Conservation (phyloP, 2,113 vertebrate genomes). For the Gymnorhina tibicen region DNA sequence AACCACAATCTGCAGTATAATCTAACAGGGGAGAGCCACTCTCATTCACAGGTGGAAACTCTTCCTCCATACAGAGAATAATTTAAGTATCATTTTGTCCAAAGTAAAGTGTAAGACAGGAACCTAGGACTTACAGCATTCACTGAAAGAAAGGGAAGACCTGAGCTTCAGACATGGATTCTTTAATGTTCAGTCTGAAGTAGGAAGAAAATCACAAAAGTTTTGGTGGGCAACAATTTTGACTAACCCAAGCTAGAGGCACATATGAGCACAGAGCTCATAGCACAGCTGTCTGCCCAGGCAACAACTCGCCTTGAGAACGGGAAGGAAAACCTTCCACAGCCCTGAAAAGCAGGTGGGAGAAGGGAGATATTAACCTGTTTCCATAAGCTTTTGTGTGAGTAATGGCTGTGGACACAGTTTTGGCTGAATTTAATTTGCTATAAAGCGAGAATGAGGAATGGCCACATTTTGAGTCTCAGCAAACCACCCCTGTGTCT, state of each 20-base stretch:
- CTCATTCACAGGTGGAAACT: neutral
- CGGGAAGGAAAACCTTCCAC: neutral
- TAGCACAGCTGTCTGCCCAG: neutral
- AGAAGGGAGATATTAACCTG: neutral
- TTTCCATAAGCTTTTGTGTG: neutral
- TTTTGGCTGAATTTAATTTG: neutral
- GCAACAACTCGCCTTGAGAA: fast-evolving
- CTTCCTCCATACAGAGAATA: neutral
- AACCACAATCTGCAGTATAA: neutral
- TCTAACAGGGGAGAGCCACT: neutral
- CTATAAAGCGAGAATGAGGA: neutral
- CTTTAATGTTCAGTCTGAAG: neutral
- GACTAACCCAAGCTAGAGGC: neutral
- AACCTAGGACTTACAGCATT: neutral
- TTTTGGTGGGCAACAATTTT: neutral
- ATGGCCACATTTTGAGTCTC: neutral
- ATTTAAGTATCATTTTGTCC: neutral
- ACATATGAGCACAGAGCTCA: neutral
- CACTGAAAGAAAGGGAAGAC: neutral
- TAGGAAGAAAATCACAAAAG: neutral
- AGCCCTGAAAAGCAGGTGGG: neutral
- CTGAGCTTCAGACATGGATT: neutral
- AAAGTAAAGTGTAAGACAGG: neutral
- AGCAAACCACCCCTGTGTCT: neutral
- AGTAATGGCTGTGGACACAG: neutral